Evolutionary conservation across 2,113 vertebrate species (phyloP).

Genomic region (Rhinoderma darwinii): DNA sequence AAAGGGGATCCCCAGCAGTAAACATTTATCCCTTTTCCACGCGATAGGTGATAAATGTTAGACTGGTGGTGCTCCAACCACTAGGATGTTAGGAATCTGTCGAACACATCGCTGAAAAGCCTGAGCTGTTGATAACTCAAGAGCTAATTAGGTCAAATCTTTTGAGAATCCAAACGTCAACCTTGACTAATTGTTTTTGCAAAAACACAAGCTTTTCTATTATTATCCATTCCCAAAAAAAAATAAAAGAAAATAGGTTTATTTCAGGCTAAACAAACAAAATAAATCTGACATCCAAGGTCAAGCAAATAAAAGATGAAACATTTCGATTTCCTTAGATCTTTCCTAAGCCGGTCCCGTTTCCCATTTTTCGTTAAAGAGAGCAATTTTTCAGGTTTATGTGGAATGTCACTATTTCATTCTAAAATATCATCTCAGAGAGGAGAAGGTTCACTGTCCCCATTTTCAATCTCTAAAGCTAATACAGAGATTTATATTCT

Average conservation of each 20-base stretch:
- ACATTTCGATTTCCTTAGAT: conserved; percentile 65
- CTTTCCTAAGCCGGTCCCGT: conserved; percentile 60
- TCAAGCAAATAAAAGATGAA: conserved; percentile 50
- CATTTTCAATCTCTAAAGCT: conserved; percentile 69
- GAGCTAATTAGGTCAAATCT: conserved; percentile 59
- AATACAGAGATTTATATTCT: conserved; percentile 72
- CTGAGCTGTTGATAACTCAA: conserved; percentile 29
- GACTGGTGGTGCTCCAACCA: too few species aligned
- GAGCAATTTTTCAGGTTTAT: conserved; percentile 70
- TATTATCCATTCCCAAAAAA: conserved; percentile 45
- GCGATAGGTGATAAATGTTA: too few species aligned
- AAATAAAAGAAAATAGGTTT: conserved; percentile 21
- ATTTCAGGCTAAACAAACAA: conserved; percentile 39
- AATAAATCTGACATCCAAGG: conserved; percentile 35
- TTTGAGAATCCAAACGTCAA: conserved; percentile 21
- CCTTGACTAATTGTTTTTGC: conserved; percentile 32
- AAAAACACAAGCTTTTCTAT: conserved; percentile 29
- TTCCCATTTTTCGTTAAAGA: conserved; percentile 64
- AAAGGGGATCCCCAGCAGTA: too few species aligned
- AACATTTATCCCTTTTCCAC: too few species aligned
- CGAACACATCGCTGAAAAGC: conserved; percentile 59
- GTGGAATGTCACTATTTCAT: conserved; percentile 68
- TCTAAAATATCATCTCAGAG: conserved; percentile 68
- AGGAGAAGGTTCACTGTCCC: conserved; percentile 65
- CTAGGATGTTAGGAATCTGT: conserved; percentile 44